phyloP scores from a whole-genome alignment of 2,113 vertebrate species.

The Rhizomys pruinosus region DNA sequence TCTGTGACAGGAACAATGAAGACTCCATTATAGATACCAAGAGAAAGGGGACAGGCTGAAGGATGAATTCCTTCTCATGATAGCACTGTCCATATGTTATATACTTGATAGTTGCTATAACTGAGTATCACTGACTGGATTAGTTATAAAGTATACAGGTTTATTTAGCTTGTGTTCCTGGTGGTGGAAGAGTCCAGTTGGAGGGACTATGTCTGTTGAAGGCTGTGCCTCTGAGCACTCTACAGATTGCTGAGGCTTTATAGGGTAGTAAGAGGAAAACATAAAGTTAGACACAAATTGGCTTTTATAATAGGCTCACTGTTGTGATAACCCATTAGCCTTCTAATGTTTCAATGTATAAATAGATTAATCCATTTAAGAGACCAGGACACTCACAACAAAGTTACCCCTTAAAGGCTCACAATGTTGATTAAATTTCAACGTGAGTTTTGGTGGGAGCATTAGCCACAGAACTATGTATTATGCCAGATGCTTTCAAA shows the following conservation, averaged over 20 bases:
- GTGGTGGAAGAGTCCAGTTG: background rate
- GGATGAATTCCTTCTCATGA: background rate
- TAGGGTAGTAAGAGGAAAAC: background rate
- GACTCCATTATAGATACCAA: background rate
- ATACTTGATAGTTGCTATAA: background rate
- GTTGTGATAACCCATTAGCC: background rate
- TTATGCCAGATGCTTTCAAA: constrained; percentile 9
- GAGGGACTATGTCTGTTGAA: background rate
- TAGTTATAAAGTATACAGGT: background rate
- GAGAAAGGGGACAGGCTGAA: background rate
- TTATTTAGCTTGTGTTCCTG: background rate
- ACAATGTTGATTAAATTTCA: background rate
- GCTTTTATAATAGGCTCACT: background rate
- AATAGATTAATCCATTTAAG: background rate
- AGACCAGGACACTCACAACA: background rate
- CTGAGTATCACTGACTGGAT: background rate
- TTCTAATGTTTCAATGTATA: background rate
- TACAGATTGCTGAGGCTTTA: background rate
- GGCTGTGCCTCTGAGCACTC: background rate
- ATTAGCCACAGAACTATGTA: background rate
- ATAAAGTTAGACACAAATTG: background rate
- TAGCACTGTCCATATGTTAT: background rate
- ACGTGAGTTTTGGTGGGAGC: background rate
- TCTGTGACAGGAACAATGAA: background rate
- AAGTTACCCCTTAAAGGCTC: background rate